Conservation (phyloP, 2,113 vertebrate genomes). For the Hyla sarda region DNA sequence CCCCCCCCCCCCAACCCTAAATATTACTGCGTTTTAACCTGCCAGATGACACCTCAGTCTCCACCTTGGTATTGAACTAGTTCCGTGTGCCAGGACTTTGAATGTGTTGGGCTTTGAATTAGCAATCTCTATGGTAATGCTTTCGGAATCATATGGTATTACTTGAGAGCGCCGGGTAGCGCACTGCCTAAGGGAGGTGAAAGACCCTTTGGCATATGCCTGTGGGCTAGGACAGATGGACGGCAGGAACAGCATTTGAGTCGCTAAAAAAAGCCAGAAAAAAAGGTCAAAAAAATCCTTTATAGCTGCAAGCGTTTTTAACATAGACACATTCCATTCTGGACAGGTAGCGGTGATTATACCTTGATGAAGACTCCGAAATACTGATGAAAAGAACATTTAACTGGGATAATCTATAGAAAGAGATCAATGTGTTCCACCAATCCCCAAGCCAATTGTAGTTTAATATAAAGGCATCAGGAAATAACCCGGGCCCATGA, state of each 20-base stretch:
- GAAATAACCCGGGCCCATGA: not conserved
- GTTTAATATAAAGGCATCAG: not conserved
- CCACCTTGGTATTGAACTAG: not conserved
- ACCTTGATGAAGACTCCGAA: not conserved
- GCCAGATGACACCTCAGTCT: not conserved
- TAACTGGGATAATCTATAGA: not conserved
- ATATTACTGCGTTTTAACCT: not conserved
- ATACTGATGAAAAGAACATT: not conserved
- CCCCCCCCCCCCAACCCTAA: too few relatives aligned
- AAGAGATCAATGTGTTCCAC: not conserved
- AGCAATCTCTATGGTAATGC: slow-evolving; percentile 28
- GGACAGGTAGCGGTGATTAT: slow-evolving; percentile 12
- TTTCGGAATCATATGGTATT: slow-evolving; percentile 44
- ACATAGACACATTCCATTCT: not conserved
- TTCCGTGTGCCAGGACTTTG: slow-evolving; percentile 8
- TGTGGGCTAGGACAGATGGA: slow-evolving; percentile 56
- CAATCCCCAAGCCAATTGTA: not conserved
- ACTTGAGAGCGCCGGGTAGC: slow-evolving; percentile 27
- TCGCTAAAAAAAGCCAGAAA: slow-evolving; percentile 3
- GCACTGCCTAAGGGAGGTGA: slow-evolving; percentile 50
- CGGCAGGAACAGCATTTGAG: slow-evolving; percentile 32
- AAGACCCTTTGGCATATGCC: slow-evolving; percentile 52
- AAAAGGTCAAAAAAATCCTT: slow-evolving; percentile 25
- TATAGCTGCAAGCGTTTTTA: slow-evolving; percentile 36
- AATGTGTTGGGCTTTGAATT: slow-evolving; percentile 45